phyloP scores from a whole-genome alignment of 2,888 invertebrate genomes.

The Agriopis leucophaearia region DNA sequence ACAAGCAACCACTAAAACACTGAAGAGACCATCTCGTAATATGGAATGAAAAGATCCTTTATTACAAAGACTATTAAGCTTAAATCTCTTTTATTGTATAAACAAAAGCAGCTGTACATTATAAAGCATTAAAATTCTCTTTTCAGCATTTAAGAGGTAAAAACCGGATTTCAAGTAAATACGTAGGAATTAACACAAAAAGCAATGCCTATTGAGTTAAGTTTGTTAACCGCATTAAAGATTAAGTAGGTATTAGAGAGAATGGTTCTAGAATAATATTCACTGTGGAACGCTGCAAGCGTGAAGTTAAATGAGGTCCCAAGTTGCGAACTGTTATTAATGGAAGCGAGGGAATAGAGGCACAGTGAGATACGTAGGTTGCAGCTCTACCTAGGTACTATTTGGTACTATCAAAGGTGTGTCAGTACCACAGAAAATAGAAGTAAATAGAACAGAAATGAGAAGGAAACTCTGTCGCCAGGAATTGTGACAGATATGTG shows the following conservation, averaged over 20 bases:
- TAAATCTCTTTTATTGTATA: background rate
- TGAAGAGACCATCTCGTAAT: background rate
- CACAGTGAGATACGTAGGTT: background rate
- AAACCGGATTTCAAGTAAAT: conserved; percentile 1
- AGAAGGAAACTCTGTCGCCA: too few relatives aligned
- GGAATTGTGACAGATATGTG: too few relatives aligned
- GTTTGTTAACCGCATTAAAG: background rate
- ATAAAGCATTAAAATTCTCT: background rate
- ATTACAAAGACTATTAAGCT: background rate
- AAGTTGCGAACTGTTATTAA: conserved; percentile 18
- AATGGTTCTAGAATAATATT: conserved; percentile 6
- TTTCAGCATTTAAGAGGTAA: background rate
- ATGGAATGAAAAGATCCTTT: background rate
- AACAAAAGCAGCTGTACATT: background rate
- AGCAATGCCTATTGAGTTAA: background rate
- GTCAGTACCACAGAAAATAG: too few relatives aligned
- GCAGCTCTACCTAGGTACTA: too few relatives aligned
- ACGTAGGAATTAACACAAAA: background rate
- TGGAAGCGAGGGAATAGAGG: background rate
- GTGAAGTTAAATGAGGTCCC: conserved; percentile 23
- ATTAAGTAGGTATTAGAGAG: conserved; percentile 14
- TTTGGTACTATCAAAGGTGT: too few relatives aligned
- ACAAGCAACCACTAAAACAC: background rate
- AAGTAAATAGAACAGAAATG: too few relatives aligned
- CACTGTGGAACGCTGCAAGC: conserved; percentile 16